phyloP scores from a whole-genome alignment of 2,113 vertebrate genomes.

The Urocynchramus pylzowi region DNA sequence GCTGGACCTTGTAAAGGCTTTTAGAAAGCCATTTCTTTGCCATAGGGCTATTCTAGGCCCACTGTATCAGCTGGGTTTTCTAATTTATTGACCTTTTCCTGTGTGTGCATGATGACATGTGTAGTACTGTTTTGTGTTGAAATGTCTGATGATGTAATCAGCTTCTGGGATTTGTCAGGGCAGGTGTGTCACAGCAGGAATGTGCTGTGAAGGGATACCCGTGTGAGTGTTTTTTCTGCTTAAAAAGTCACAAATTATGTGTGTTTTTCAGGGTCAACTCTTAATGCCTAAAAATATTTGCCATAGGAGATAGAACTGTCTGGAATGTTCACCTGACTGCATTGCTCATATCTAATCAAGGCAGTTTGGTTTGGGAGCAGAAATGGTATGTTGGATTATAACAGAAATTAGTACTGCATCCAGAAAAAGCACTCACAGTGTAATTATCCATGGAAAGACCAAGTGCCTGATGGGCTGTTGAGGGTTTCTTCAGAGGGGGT shows the following conservation, averaged over 20 bases:
- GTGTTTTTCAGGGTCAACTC: neutral
- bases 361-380: neutral
- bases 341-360: neutral
- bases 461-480: neutral
- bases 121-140: neutral
- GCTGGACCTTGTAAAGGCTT: constrained; percentile 9
- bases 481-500: neutral
- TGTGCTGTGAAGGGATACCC: neutral
- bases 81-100: constrained; percentile 31
- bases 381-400: neutral
- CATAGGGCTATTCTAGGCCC: neutral
- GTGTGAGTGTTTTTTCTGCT: neutral
- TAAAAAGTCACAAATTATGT: neutral
- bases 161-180: neutral
- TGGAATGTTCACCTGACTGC: neutral
- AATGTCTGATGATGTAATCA: neutral
- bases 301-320: neutral
- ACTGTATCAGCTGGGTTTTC: neutral
- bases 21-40: constrained; percentile 15
- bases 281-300: neutral
- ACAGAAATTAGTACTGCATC: neutral
- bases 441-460: neutral
- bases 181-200: neutral
- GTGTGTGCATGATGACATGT: neutral
- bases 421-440: neutral